These are phyloP conservation scores for Scrobipalpa atriplicella DNA, from an alignment of 2,888 invertebrate species.

Conservation along the genomic window DNA sequence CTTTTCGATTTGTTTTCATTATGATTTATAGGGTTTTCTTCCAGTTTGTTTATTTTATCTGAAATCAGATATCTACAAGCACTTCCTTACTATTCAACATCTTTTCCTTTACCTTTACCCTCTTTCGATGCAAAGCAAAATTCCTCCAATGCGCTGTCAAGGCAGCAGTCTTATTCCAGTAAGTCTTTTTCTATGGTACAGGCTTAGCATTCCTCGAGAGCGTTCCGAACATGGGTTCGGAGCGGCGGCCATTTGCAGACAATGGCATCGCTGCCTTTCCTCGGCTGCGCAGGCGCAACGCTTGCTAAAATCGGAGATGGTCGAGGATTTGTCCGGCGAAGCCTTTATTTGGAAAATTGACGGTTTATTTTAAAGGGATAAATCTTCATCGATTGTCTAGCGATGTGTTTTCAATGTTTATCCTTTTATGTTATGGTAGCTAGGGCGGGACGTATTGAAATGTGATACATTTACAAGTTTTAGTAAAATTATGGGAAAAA, in stretches of 20 bases:
- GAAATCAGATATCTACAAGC: too few species aligned
- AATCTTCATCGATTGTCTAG: slow-evolving; percentile 15
- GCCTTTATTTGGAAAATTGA: slow-evolving; percentile 20
- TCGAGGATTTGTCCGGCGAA: slow-evolving; percentile 52
- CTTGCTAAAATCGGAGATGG: slow-evolving; percentile 35
- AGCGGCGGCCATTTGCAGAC: slow-evolving; percentile 74
- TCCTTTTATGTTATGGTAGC: neutral
- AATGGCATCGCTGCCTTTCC: slow-evolving; percentile 57
- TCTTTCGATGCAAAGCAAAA: slow-evolving; percentile 57
- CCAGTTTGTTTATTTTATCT: too few species aligned
- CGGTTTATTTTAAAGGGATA: slow-evolving; percentile 14
- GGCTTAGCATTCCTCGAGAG: slow-evolving; percentile 49
- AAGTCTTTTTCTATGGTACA: slow-evolving; percentile 22
- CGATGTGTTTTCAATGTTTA: neutral
- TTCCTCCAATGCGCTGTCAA: slow-evolving; percentile 49
- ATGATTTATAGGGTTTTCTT: too few species aligned
- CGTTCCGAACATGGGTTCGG: slow-evolving; percentile 57
- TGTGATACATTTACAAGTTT: neutral
- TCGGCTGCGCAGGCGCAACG: slow-evolving; percentile 45
- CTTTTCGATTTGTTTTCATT: too few species aligned
- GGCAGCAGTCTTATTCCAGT: slow-evolving; percentile 1
- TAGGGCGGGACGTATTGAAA: neutral
- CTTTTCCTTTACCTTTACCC: neutral
- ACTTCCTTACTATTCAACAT: slow-evolving; percentile 21
- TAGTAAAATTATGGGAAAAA: too few species aligned